These are phyloP conservation scores for Eublepharis macularius DNA, from an alignment of 2,113 vertebrate species.

Conservation along the genomic window DNA sequence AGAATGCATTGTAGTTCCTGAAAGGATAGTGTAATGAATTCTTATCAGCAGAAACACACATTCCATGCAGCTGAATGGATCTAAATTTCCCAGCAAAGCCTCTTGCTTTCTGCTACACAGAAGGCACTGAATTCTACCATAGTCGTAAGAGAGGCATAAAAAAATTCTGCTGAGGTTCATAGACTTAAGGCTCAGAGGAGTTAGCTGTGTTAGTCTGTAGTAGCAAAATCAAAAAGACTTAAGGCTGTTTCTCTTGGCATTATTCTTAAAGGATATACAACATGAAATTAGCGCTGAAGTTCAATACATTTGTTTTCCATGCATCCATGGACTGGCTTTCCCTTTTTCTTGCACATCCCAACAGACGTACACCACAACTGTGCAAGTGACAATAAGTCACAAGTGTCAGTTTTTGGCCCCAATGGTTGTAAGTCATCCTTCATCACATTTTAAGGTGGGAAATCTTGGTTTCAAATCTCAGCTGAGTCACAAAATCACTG, in stretches of 20 bases:
- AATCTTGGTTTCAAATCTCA: too few species aligned
- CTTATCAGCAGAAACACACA: conserved; percentile 14
- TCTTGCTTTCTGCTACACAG: background rate
- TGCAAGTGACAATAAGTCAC: background rate
- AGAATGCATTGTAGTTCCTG: background rate
- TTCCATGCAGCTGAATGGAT: background rate
- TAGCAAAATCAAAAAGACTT: background rate
- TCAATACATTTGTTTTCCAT: background rate
- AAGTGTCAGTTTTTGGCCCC: background rate
- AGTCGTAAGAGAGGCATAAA: background rate
- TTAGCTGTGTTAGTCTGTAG: too few species aligned
- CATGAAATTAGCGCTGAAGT: background rate
- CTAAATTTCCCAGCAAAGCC: background rate
- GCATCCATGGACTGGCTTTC: background rate
- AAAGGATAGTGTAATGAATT: background rate
- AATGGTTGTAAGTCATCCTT: background rate
- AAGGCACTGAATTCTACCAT: background rate
- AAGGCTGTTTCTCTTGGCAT: background rate
- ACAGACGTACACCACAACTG: background rate
- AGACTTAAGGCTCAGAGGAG: too few species aligned
- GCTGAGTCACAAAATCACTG: too few species aligned
- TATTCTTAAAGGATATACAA: background rate
- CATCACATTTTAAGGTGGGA: too few species aligned
- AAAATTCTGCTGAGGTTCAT: background rate
- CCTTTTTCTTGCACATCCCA: background rate